Evolutionary conservation across 64 coral and sea anemone genomes (phyloP), one percentile per base, ranked within the genome.

Genomic region (Stichodactyla mertensii): DNA sequence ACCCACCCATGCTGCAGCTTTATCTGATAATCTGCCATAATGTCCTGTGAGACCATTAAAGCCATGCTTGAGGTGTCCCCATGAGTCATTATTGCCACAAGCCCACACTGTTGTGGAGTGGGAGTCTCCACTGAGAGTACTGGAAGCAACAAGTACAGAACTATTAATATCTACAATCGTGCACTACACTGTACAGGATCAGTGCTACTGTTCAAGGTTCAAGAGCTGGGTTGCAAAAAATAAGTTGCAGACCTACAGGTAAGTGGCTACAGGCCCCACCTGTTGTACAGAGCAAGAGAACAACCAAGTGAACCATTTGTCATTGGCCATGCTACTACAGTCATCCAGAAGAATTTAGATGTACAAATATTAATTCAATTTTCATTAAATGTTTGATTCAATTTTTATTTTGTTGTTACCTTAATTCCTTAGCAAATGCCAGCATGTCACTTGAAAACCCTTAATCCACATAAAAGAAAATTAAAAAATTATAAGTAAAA

Each of bases 401-500:
- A n/a, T 66, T 6, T 9, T 7, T 22, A 64, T 18, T 15, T n/a
- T n/a, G 14, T 16, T 61, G 93, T 83, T 27, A 99, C 97, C 88
- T 94, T 13, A 99, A 85, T 82, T 99, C 92, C 57, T 88, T 94
- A 52, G 97, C 97, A 92, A 95, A 92, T 19, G 89, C 77, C 78
- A 99, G 86, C 97, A 99, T 99, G 52, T 99, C 97, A 57, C 83
- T 92, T 16, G 97, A 94, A 91, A 95, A 95, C 2, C 88, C 97
- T 98, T 74, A 36, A 74, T 27, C 8, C 1, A 74, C 24, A 74
- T 12, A 10, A 71, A 71, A 23, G 2, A 3, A 28, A 11, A 10
- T 27, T 8, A 74, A 10, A 74, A 31, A 74, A 9, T 66, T n/a
- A 66, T 66, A 45, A 45, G 36, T 45, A 1, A 45, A 45, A 2